Evolutionary conservation across 2,113 vertebrate genomes (phyloP), one percentile per base, ranked within the genome.

Genomic region (Brachypteracias leptosomus): DNA sequence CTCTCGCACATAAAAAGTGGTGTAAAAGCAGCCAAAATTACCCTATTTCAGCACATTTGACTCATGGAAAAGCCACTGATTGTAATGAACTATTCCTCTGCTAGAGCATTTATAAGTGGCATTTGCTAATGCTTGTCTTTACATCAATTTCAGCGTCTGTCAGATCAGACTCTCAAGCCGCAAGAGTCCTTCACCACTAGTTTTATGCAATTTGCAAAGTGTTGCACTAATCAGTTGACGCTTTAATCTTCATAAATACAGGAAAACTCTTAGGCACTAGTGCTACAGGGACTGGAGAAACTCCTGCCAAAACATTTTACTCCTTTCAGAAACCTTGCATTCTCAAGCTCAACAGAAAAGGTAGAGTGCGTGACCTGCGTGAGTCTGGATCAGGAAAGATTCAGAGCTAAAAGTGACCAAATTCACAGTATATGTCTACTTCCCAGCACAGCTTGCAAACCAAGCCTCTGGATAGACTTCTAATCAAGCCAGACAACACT

Each of bases 191-290:
- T 87, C 93, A 92, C 72, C n/a, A 47, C 47, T 52, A 77, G 93
- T 71, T 90, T 86, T n/a, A 36, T 44, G 66, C 85, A 67, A 93
- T 91, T 88, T 83, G 78, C 36, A 36, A 49, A 90, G 54, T 49
- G 57, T 78, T 88, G 75, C 65, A 61, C 88, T 96, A 84, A 96
- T 94, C 79, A 93, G 90, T 33, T 80, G 61, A 71, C 81, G 52
- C 65, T 95, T 93, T 92, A 71, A 92, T 96, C 92, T 90, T 83
- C 83, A 65, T 81, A 91, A 95, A 88, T n/a, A 59, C 72, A 93
- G 49, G 44, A 93, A 75, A 92, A 25, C 73, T 90, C 73, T 81
- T 29, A 49, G 38, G 52, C 40, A 59, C 52, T 63, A 40, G 49
- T 35, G 55, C 38, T 83, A 54, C 24, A 67, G 33, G 20, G 10